Conservation (phyloP, 2,113 vertebrate species). For the Cephalopterus ornatus region DNA sequence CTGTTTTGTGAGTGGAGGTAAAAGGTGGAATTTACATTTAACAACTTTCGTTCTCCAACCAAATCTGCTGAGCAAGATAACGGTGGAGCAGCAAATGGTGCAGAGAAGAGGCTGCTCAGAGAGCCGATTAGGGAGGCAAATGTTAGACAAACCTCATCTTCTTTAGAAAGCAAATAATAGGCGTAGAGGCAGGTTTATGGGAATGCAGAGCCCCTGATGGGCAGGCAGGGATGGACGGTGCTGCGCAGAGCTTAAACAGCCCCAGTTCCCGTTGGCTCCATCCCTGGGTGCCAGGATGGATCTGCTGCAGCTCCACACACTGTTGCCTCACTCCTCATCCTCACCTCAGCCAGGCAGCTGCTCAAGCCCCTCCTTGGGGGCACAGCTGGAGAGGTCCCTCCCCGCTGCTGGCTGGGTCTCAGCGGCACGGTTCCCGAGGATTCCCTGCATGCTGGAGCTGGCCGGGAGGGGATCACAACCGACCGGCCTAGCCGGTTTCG, state of each 20-base stretch:
- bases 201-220: background rate
- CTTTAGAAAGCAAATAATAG: constrained; percentile 49
- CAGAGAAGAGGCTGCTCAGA: constrained; percentile 52
- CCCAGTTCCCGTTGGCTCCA: background rate
- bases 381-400: background rate
- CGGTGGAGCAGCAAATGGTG: constrained; percentile 32
- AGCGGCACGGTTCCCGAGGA: background rate
- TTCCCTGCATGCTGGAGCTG: constrained; percentile 25
- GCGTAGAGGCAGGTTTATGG: background rate
- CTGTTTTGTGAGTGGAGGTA: constrained; percentile 49
- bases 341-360: background rate
- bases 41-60: constrained; percentile 59
- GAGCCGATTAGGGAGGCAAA: constrained; percentile 61
- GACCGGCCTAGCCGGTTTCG: constrained; percentile 41
- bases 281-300: background rate
- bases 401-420: background rate
- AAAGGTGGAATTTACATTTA: constrained; percentile 68
- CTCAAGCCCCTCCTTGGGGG: background rate
- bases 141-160: constrained; percentile 59
- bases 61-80: constrained; percentile 67
- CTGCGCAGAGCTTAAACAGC: constrained; percentile 22
- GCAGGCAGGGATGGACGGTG: background rate
- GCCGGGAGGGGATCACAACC: background rate
- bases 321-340: background rate
- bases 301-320: background rate